These are phyloP conservation scores for Tenthredo mesomela DNA, from an alignment of 2,888 invertebrate species.

Conservation along the genomic window DNA sequence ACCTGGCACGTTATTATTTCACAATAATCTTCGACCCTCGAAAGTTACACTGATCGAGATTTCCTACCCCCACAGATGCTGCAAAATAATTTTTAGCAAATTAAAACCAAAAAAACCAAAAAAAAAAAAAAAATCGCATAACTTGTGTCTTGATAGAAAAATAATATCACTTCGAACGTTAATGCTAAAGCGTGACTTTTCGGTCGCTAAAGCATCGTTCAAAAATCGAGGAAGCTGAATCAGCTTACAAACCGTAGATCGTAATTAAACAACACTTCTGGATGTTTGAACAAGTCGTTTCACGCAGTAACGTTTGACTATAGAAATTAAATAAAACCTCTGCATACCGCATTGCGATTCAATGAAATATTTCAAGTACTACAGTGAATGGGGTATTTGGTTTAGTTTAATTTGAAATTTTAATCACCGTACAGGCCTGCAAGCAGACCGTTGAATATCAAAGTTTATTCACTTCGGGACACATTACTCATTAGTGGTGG, in stretches of 20 bases:
- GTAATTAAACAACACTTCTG: background rate
- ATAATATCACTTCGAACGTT: background rate
- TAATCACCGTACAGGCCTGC: background rate
- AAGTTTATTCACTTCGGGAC: background rate
- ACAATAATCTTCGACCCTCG: slow-evolving; percentile 41
- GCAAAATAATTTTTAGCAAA: background rate
- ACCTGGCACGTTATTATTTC: slow-evolving; percentile 55
- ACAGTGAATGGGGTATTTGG: background rate
- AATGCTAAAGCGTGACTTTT: background rate
- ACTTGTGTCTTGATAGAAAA: background rate
- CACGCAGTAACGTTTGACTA: background rate
- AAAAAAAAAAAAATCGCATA: background rate
- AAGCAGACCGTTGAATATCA: background rate
- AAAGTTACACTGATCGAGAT: background rate
- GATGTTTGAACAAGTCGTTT: background rate
- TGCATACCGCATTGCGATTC: background rate
- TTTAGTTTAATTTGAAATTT: background rate
- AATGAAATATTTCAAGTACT: slow-evolving; percentile 14
- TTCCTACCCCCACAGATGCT: background rate
- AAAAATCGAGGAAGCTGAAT: background rate
- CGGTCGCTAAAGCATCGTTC: background rate
- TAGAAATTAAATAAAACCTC: background rate
- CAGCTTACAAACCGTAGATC: background rate
- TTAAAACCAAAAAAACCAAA: too few relatives aligned
- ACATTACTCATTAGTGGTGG: slow-evolving; percentile 5